A percentile compares a stretch with the other conserved stretches of the same genome.
phyloP scores from a whole-genome alignment of 2,113 vertebrate genomes.

The Entomyzon cyanotis region DNA sequence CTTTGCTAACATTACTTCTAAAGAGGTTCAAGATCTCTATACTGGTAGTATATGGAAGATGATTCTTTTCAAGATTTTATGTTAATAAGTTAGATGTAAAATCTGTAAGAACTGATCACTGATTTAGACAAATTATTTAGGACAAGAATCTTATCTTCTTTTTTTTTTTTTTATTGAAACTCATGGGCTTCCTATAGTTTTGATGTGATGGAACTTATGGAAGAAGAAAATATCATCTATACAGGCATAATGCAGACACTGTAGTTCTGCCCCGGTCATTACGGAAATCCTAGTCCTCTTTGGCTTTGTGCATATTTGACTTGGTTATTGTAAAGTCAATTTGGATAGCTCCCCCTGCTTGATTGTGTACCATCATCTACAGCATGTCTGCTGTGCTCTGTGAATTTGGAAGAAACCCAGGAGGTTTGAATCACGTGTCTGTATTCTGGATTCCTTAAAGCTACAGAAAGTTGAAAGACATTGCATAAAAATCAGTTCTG shows the following conservation, averaged over 20 bases:
- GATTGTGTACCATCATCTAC: neutral
- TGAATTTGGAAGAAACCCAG: neutral
- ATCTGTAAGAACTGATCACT: neutral
- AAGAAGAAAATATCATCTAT: neutral
- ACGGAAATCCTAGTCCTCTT: neutral
- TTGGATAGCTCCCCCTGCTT: neutral
- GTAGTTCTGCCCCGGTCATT: neutral
- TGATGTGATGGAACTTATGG: neutral
- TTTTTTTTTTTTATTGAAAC: neutral
- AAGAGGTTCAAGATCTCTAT: neutral
- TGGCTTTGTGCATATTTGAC: neutral
- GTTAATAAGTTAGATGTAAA: neutral
- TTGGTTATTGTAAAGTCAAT: neutral
- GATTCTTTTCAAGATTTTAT: neutral
- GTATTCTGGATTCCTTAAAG: neutral
- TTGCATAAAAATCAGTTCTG: neutral
- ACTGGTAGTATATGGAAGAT: neutral
- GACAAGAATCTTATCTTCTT: neutral
- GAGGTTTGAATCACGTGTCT: neutral
- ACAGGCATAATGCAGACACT: neutral
- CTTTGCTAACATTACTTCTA: neutral
- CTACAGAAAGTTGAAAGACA: neutral
- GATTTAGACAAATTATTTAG: neutral
- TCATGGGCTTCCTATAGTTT: neutral
- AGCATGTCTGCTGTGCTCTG: neutral